phyloP scores from a whole-genome alignment of 2,888 invertebrate genomes.

The Eretmocerus hayati region DNA sequence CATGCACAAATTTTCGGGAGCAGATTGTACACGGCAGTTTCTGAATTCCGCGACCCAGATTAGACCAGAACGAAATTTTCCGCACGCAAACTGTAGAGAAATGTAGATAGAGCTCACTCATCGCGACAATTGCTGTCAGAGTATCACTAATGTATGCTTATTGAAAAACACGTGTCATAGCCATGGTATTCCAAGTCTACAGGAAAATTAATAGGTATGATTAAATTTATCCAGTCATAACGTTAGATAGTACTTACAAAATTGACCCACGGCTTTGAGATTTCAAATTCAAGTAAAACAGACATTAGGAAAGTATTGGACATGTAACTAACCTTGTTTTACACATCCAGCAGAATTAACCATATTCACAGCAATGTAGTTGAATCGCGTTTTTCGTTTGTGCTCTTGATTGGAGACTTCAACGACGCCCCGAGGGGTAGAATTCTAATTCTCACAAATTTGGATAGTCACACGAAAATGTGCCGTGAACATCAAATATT shows the following conservation, averaged over 20 bases:
- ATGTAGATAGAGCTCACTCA: too few species aligned
- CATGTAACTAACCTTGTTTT: constrained; percentile 11
- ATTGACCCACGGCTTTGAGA: constrained; percentile 31
- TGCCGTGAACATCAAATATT: too few species aligned
- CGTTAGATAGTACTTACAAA: constrained; percentile 17
- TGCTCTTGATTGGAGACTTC: too few species aligned
- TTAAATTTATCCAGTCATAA: constrained; percentile 6
- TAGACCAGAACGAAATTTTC: too few species aligned
- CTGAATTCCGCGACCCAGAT: too few species aligned
- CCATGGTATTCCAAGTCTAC: constrained; percentile 7
- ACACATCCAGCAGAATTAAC: constrained; percentile 10
- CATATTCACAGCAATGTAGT: constrained; percentile 12
- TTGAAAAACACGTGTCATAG: constrained; percentile 14
- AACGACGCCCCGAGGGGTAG: too few species aligned
- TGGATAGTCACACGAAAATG: too few species aligned
- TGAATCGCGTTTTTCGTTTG: constrained; percentile 20
- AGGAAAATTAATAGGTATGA: constrained; percentile 5
- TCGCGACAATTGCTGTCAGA: constrained; percentile 3
- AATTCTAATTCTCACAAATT: too few species aligned
- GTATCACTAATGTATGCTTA: constrained; percentile 4
- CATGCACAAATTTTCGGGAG: too few species aligned
- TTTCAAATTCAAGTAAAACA: constrained; percentile 27
- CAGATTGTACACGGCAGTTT: too few species aligned
- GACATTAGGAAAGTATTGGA: constrained; percentile 14
- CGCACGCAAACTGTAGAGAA: too few species aligned